These are phyloP conservation scores for Drosophila elegans DNA, from an alignment of 1,140 invertebrate species.

Conservation along the genomic window DNA sequence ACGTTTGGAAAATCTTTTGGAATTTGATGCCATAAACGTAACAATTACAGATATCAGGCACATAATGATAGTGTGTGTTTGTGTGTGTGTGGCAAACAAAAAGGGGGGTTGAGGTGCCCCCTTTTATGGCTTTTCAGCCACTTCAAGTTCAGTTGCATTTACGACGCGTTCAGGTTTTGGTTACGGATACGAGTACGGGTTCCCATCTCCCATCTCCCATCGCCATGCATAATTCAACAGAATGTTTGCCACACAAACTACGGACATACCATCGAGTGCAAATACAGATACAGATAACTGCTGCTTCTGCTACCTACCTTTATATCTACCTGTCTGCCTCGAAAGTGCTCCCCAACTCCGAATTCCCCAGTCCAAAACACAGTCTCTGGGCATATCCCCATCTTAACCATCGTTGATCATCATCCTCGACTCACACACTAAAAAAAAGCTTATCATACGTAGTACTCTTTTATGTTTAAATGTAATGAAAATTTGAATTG, in stretches of 20 bases:
- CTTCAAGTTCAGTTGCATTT: conserved; percentile 73
- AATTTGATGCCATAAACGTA: conserved; percentile 78
- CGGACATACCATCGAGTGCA: conserved; percentile 70
- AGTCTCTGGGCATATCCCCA: conserved; percentile 38
- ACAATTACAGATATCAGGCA: conserved; percentile 50
- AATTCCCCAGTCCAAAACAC: conserved; percentile 9
- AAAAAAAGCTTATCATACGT: not conserved
- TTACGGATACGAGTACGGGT: conserved; percentile 48
- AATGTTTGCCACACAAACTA: conserved; percentile 59
- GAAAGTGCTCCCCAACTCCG: conserved; percentile 27
- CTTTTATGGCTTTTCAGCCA: conserved; percentile 63
- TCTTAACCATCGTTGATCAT: conserved; percentile 73
- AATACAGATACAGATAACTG: conserved; percentile 52
- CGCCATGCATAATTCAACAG: conserved; percentile 76
- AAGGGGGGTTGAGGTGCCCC: conserved; percentile 21
- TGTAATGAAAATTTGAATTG: too few relatives aligned
- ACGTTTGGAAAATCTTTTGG: conserved; percentile 52
- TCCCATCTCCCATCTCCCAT: conserved; percentile 27
- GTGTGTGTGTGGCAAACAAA: conserved; percentile 15
- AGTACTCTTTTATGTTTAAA: not conserved
- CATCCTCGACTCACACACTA: conserved; percentile 33
- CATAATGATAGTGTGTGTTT: conserved; percentile 6
- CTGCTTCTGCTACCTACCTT: conserved; percentile 29
- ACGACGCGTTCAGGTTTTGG: conserved; percentile 49
- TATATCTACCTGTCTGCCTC: conserved; percentile 48